Base-by-base conservation (phyloP, 1,140 invertebrate species). In the Heliconius hermathena region DNA sequence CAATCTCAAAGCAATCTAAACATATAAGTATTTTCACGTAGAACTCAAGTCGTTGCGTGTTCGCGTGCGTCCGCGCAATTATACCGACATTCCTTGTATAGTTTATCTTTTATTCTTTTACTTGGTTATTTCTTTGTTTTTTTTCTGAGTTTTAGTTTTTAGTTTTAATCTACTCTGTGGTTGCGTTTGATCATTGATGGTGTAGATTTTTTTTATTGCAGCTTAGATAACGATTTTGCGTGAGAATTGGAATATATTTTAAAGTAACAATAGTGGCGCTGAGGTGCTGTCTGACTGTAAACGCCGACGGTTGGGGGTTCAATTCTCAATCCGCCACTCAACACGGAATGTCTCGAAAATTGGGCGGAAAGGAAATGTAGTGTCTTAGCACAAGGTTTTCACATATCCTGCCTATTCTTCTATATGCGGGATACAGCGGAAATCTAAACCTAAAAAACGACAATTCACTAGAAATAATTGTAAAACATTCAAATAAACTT, bases 51-150 rank as follows among this genome's bases (percentile, higher is more conserved):
- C 36, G 38, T 72, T 41, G 71, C 71, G 71, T 72, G 71, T 41
- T 72, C 33, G 71, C 71, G 71, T 72, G 71, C 71, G 71, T 72
- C 18, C 29, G 71, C 71, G 71, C 71, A 72, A 72, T 72, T 72
- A 72, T 38, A n/a, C 8, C 18, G 13, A 38, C 71, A 72, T 41
- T 72, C 38, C 33, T 72, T 38, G 18, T 72, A 38, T 22, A 36
- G 20, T 36, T 72, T 72, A 76, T 36, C 57, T 60, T 60, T 57
- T 22, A 18, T 60, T 36, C 73, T 74, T 33, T 74, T 74, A 20
- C 52, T 57, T 57, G 26, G 22, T 54, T 76, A 22, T 54, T 60
- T 36, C 33, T 76, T 54, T 74, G 73, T 52, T 22, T 57, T 57
- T 57, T 57, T 57, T 52, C 29, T 74, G 20, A 22, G 22, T 46